phyloP scores from a whole-genome alignment of 1,140 invertebrate genomes.

The Wasmannia auropunctata region DNA sequence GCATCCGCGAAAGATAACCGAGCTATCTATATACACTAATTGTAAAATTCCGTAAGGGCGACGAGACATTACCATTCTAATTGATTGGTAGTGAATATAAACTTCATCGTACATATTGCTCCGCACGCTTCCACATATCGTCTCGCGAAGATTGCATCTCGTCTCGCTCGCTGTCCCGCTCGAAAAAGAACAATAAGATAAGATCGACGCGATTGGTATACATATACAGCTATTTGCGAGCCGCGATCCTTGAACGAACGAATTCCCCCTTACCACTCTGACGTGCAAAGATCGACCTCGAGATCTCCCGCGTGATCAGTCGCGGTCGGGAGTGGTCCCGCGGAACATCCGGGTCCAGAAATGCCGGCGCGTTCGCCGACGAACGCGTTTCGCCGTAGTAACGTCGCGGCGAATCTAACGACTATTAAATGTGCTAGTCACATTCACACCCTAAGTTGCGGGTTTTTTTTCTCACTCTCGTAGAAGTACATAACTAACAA shows the following conservation, averaged over 20 bases:
- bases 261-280: neutral
- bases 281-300: neutral
- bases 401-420: neutral
- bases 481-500: constrained; percentile 63
- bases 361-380: neutral
- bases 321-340: neutral
- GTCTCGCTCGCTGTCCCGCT: neutral
- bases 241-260: neutral
- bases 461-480: constrained; percentile 31
- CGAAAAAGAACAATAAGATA: neutral
- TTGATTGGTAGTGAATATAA: constrained; percentile 49
- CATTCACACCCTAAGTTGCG: constrained; percentile 21
- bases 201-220: neutral
- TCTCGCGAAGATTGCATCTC: constrained; percentile 10
- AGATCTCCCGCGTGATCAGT: neutral
- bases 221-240: neutral
- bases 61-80: constrained; percentile 56
- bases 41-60: constrained; percentile 60
- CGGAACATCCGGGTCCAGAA: neutral
- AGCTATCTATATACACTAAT: constrained; percentile 72
- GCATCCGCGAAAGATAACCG: constrained; percentile 63
- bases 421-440: constrained; percentile 4
- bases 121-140: constrained; percentile 28
- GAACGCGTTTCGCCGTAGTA: no score
- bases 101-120: constrained; percentile 68